Base-by-base conservation (phyloP, 2,113 vertebrate species). In the Erinaceus europaeus region DNA sequence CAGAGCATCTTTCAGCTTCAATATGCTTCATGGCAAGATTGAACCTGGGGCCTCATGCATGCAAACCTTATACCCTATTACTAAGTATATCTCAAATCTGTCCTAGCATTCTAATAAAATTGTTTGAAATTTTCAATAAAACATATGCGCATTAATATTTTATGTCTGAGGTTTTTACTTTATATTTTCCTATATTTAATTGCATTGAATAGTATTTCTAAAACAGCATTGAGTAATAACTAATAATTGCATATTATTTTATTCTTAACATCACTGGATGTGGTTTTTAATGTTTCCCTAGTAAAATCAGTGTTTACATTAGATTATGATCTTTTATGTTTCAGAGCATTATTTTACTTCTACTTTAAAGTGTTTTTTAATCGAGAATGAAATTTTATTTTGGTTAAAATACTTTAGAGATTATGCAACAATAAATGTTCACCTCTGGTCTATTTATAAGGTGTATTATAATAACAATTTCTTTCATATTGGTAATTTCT, bases 101-200 rank as follows among this genome's bases (percentile, higher is more conserved):
- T n/a, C n/a, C n/a, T n/a, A n/a, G n/a, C n/a, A 40, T 69, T 76
- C 65, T 46, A 67, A 42, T 72, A 86, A 53, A 10, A 64, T 59
- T 84, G 1, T 84, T 86, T 62, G 12, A 6, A 64, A 48, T 55
- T 73, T 73, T 68, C 32, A 20, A 77, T 42, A 52, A 75, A 87
- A 65, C 36, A 67, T 71, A 14, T 81, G 4, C 0, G 48, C 4
- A 38, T 21, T 18, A 65, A 48, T 14, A 84, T 77, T 90, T 72
- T 62, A 61, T 81, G 55, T 86, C 12, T 52, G 85, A 1, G 4
- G 48, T 92, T 76, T 11, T 90, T 20, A 34, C 1, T 55, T 2
- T 72, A 18, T 55, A 48, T 38, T 69, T 53, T 52, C 44, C 78
- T 53, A 69, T 93, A 14, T 69, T 90, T 91, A 29, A 53, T 44